Evolutionary conservation across 1,140 invertebrate species (phyloP).

Genomic region (Diachasma alloeum): DNA sequence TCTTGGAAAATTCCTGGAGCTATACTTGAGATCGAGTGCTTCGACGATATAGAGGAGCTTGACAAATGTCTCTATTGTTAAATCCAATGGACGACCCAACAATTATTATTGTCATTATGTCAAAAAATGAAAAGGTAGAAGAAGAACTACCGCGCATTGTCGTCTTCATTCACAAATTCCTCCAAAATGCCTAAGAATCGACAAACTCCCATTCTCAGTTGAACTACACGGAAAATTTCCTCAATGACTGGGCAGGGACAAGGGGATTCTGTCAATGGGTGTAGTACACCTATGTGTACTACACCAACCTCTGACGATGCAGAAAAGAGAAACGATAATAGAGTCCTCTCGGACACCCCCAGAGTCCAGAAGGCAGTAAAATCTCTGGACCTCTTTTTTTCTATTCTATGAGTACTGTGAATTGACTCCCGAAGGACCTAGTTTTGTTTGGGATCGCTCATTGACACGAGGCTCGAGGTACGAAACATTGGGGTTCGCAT

Average conservation of each 20-base stretch:
- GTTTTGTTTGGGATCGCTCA: neutral
- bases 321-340: constrained; percentile 16
- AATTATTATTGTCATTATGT: constrained; percentile 40
- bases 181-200: neutral
- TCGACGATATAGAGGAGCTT: constrained; percentile 30
- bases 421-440: constrained; percentile 2
- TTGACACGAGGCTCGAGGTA: neutral
- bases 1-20: neutral
- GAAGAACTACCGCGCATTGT: constrained; percentile 17
- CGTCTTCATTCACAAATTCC: neutral
- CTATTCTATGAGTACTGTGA: neutral
- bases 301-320: neutral
- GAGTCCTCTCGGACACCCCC: neutral
- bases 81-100: constrained; percentile 32
- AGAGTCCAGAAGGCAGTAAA: neutral
- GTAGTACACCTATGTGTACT: constrained; percentile 10
- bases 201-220: neutral
- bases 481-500: neutral
- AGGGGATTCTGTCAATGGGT: constrained; percentile 2
- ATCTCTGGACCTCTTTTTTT: neutral
- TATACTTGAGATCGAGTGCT: constrained; percentile 38
- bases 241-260: constrained; percentile 14
- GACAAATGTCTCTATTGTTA: constrained; percentile 40
- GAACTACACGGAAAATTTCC: neutral
- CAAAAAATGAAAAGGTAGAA: constrained; percentile 3